These are phyloP conservation scores for Cyprinodon tularosa DNA, from an alignment of 2,113 vertebrate species.

Conservation along the genomic window DNA sequence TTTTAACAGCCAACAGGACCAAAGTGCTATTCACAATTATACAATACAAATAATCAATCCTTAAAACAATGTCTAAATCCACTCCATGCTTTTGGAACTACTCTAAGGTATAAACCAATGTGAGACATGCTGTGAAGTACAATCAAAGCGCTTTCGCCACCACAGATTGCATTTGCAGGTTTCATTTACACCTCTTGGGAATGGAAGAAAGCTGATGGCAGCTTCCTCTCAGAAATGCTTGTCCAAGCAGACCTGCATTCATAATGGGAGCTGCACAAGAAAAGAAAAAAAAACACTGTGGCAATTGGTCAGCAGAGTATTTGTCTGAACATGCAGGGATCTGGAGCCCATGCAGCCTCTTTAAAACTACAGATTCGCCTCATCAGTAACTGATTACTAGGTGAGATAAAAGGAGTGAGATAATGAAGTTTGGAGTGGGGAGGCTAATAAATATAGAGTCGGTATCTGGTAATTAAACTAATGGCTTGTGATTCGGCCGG, in stretches of 20 bases:
- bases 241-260: constrained; percentile 30
- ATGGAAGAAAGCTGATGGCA: constrained; percentile 32
- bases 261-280: constrained; percentile 26
- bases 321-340: constrained; percentile 47
- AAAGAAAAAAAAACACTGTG: constrained; percentile 57
- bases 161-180: constrained; percentile 50
- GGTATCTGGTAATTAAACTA: constrained; percentile 57
- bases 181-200: constrained; percentile 59
- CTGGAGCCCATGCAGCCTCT: constrained; percentile 60
- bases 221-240: constrained; percentile 38
- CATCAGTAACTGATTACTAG: constrained; percentile 7
- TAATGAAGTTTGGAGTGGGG: constrained; percentile 50
- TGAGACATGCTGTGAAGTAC: constrained; percentile 35
- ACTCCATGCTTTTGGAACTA: constrained; percentile 46
- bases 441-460: constrained; percentile 52
- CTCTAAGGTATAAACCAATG: constrained; percentile 22
- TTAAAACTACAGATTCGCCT: constrained; percentile 57
- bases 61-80: constrained; percentile 40
- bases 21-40: no score
- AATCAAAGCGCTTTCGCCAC: constrained; percentile 28
- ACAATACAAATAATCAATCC: not conserved
- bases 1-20: no score
- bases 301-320: constrained; percentile 67
- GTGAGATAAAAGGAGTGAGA: constrained; percentile 19
- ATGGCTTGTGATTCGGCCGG: constrained; percentile 50